phyloP scores from a whole-genome alignment of 2,113 vertebrate genomes.

The Cyprinodon variegatus region DNA sequence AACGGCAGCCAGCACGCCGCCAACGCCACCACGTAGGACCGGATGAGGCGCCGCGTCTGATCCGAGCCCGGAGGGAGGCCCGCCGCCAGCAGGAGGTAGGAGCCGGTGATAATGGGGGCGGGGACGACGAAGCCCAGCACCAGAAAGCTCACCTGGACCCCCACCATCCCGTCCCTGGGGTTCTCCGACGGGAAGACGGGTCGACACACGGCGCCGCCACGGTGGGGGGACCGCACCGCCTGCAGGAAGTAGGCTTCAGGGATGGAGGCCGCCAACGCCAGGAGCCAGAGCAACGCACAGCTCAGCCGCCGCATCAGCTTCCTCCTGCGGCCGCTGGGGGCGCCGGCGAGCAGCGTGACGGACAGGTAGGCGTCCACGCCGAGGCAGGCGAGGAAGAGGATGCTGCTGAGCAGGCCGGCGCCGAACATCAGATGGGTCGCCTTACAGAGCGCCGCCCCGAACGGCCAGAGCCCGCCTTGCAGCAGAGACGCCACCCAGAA shows the following conservation, averaged over 20 bases:
- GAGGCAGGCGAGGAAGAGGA: conserved; percentile 89
- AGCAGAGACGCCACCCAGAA: conserved; percentile 88
- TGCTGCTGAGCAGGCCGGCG: conserved; percentile 91
- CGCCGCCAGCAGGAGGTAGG: conserved; percentile 85
- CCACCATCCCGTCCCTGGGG: conserved; percentile 84
- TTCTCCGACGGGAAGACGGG: conserved; percentile 84
- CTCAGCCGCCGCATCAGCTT: conserved; percentile 77
- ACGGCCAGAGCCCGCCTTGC: conserved; percentile 89
- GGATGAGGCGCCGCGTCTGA: conserved; percentile 86
- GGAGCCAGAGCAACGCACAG: conserved; percentile 88
- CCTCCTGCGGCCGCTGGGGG: conserved; percentile 72
- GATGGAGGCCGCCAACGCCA: conserved; percentile 84
- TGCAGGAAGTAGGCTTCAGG: conserved; percentile 91
- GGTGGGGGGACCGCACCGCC: conserved; percentile 76
- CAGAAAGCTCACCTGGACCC: conserved; percentile 87
- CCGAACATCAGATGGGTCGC: conserved; percentile 90
- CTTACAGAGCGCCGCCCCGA: conserved; percentile 88
- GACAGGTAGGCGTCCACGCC: conserved; percentile 80
- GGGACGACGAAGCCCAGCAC: conserved; percentile 88
- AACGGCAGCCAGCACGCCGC: conserved; percentile 92
- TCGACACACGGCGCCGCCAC: conserved; percentile 83
- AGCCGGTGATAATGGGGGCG: conserved; percentile 85
- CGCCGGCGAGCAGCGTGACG: conserved; percentile 68
- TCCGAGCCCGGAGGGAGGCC: conserved; percentile 78
- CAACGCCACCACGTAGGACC: conserved; percentile 89